These are phyloP conservation scores for Chromis chromis DNA, from an alignment of 2,797 vertebrate genomes.

Conservation along the genomic window DNA sequence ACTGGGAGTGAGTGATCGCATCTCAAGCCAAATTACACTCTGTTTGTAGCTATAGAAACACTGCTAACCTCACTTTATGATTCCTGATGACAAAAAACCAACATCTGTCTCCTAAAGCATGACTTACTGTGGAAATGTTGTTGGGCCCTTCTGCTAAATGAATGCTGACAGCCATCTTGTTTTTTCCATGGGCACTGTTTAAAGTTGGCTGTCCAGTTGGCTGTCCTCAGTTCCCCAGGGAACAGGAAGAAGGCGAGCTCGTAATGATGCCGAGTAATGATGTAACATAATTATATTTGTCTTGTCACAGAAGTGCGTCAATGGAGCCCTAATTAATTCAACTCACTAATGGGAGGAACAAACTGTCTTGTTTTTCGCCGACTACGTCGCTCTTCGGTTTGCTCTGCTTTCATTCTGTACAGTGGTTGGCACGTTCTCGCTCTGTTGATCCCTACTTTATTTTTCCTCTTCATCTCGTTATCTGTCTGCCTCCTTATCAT, in stretches of 20 bases:
- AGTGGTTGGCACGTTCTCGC: not conserved
- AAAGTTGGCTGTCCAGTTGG: constrained; percentile 50
- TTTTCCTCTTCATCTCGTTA: constrained; percentile 10
- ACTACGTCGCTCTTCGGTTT: constrained; percentile 44
- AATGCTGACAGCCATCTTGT: constrained; percentile 59
- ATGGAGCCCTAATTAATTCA: constrained; percentile 65
- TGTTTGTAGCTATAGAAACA: constrained; percentile 66
- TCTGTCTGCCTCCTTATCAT: constrained; percentile 31
- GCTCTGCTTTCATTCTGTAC: constrained; percentile 23
- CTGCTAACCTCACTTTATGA: constrained; percentile 42
- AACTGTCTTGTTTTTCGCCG: constrained; percentile 49
- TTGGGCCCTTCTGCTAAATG: constrained; percentile 42
- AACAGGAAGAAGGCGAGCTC: constrained; percentile 44
- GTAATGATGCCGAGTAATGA: constrained; percentile 65
- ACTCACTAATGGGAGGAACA: constrained; percentile 54
- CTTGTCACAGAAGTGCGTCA: constrained; percentile 56
- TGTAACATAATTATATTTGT: constrained; percentile 74
- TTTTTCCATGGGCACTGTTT: constrained; percentile 34
- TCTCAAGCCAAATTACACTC: constrained; percentile 56
- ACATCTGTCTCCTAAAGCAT: constrained; percentile 46
- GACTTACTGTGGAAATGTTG: constrained; percentile 42
- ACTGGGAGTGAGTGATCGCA: constrained; percentile 57
- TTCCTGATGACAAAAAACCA: constrained; percentile 57
- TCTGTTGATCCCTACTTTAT: constrained; percentile 42
- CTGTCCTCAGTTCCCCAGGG: constrained; percentile 26